Evolutionary conservation across 2,113 vertebrate species (phyloP), one percentile per base, ranked within the genome.

Genomic region (Burhinus bistriatus): DNA sequence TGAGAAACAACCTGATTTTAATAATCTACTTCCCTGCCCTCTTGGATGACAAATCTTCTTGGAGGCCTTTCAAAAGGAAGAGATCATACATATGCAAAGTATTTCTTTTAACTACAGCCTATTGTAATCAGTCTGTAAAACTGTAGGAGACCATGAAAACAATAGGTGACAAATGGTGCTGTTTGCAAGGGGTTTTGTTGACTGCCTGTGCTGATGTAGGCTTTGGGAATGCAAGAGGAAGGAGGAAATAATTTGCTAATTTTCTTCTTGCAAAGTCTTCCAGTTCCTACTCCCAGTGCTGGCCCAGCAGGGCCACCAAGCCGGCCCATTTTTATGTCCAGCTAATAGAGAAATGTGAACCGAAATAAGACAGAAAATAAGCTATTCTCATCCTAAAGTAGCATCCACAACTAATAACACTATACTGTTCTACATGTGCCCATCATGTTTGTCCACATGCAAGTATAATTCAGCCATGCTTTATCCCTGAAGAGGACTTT

Each of bases 141-240:
- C 87, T 54, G 51, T 34, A n/a, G 75, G 84, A 71, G 54, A 65
- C 21, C 40, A 20, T 32, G 90, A 66, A 72, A 80, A 96, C 85
- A 96, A 94, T 65, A 80, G 78, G 90, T 91, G 95, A 88, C 57
- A 96, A 96, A 65, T 9, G 47, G 66, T 44, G 66, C 87, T 88
- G 6, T 90, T 94, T 96, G 70, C 82, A 62, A 73, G 70, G 38
- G 57, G 11, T 3, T 80, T 91, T 80, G 61, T 51, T 79, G 49
- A 16, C 66, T 69, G 65, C 78, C 6, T 3, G 30, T 65, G 58
- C 71, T 80, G 54, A 83, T 55, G 15, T 44, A 36, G 80, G 55
- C 29, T 90, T 91, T 89, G 59, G n/a, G 54, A 89, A 71, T 69
- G 61, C 19, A 29, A 57, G 44, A 40, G 36, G 22, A 88, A 65